Conservation (phyloP, 2,888 invertebrate species). For the Tipula unca region DNA sequence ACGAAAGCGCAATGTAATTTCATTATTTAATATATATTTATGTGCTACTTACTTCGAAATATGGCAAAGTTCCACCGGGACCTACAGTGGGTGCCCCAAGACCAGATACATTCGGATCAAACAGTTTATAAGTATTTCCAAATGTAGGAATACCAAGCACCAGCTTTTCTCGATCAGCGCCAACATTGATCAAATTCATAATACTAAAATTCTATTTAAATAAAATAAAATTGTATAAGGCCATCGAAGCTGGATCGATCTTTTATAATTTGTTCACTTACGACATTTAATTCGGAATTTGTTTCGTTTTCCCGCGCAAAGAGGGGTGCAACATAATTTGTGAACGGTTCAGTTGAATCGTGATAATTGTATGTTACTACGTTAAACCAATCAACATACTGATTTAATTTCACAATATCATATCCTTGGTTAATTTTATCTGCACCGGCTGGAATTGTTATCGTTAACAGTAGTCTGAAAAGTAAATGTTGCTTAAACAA, state of each 20-base stretch:
- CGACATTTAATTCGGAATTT: conserved; percentile 35
- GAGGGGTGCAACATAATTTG: conserved; percentile 84
- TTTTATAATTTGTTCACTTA: not conserved
- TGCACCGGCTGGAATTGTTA: conserved; percentile 90
- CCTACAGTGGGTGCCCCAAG: conserved; percentile 82
- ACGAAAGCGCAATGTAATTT: conserved; percentile 25
- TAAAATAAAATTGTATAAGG: no score
- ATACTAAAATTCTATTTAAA: conserved; percentile 83
- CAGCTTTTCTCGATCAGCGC: conserved; percentile 70
- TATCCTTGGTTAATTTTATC: conserved; percentile 91
- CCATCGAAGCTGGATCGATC: no score
- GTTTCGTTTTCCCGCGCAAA: conserved; percentile 71
- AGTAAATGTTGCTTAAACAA: no score
- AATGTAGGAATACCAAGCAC: conserved; percentile 84
- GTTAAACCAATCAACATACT: conserved; percentile 88
- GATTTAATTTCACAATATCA: conserved; percentile 77
- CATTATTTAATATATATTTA: not conserved
- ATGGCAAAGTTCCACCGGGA: conserved; percentile 84
- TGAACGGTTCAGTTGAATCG: conserved; percentile 82
- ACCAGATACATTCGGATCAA: conserved; percentile 74
- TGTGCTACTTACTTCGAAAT: conserved; percentile 68
- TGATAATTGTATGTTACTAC: conserved; percentile 87
- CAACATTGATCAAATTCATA: conserved; percentile 68
- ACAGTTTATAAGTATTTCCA: conserved; percentile 80
- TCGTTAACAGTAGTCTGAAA: conserved; percentile 65